These are phyloP conservation scores for Drosophila setifemur DNA, from an alignment of 1,140 invertebrate genomes.

Conservation along the genomic window DNA sequence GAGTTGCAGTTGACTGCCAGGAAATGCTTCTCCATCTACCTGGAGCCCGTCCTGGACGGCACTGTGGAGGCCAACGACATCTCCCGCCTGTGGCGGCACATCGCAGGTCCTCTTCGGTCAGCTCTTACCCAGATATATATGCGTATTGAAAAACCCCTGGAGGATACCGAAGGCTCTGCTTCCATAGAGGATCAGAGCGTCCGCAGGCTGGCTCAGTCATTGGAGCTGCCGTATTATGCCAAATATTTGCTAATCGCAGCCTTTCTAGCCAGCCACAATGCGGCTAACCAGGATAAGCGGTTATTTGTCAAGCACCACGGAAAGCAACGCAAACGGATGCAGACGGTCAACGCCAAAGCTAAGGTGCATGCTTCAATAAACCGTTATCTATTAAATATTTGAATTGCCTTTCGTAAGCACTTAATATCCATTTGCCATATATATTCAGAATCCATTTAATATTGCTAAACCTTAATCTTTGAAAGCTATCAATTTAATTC, in stretches of 20 bases:
- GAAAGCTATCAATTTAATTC: no score
- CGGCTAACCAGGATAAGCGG: conserved; percentile 91
- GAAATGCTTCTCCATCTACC: conserved; percentile 88
- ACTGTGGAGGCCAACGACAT: conserved; percentile 85
- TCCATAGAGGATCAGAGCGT: conserved; percentile 61
- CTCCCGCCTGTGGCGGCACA: conserved; percentile 89
- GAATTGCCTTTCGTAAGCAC: no score
- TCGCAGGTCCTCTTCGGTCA: conserved; percentile 88
- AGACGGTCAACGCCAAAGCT: conserved; percentile 85
- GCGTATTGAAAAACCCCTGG: conserved; percentile 83
- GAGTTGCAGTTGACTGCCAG: conserved; percentile 89
- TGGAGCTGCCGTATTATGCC: conserved; percentile 94
- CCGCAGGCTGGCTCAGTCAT: conserved; percentile 83
- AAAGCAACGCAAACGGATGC: conserved; percentile 85
- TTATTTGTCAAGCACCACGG: conserved; percentile 91
- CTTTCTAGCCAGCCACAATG: conserved; percentile 95
- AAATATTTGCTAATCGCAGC: conserved; percentile 94
- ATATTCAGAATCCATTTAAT: no score
- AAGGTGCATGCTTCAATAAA: conserved; percentile 56
- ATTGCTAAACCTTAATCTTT: no score
- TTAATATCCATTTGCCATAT: no score
- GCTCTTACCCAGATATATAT: conserved; percentile 91
- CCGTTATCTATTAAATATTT: no score
- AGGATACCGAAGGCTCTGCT: neutral
- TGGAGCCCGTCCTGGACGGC: conserved; percentile 88